phyloP scores from a whole-genome alignment of 1,140 invertebrate species.

The Dufourea novaeangliae region DNA sequence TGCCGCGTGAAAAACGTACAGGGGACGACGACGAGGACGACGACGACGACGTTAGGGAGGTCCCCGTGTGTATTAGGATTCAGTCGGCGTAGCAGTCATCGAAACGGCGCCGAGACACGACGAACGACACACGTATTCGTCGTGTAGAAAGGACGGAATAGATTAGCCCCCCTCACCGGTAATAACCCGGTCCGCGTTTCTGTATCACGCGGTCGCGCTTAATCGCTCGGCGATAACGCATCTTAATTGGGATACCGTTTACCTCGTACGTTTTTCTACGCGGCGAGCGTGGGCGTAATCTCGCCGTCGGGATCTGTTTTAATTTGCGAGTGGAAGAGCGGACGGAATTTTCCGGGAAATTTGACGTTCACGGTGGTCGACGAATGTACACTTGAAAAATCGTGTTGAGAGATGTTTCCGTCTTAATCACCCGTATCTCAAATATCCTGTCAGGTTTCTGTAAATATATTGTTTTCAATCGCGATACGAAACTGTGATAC shows the following conservation, averaged over 20 bases:
- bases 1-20: slow-evolving; percentile 20
- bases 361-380: background rate
- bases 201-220: slow-evolving; percentile 24
- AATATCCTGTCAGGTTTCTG: background rate
- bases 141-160: slow-evolving; percentile 31
- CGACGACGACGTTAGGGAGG: slow-evolving; percentile 19
- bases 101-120: slow-evolving; percentile 55
- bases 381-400: background rate
- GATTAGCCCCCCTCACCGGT: slow-evolving; percentile 57
- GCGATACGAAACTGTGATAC: background rate
- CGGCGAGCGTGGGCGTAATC: background rate
- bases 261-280: background rate
- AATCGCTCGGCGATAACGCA: slow-evolving; percentile 34
- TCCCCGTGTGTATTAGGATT: slow-evolving; percentile 69
- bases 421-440: background rate
- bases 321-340: background rate
- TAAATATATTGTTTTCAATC: background rate
- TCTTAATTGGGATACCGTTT: slow-evolving; percentile 10
- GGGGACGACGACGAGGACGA: background rate
- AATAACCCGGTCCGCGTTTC: slow-evolving; percentile 41
- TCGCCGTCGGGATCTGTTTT: background rate
- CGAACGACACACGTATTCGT: slow-evolving; percentile 38
- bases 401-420: too few species aligned
- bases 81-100: slow-evolving; percentile 66
- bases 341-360: slow-evolving; percentile 9